Percentiles rank a stretch among this genome's conserved stretches.
These are phyloP conservation scores for Anguilla marmorata DNA, from an alignment of 2,797 vertebrate genomes.

Conservation along the genomic window DNA sequence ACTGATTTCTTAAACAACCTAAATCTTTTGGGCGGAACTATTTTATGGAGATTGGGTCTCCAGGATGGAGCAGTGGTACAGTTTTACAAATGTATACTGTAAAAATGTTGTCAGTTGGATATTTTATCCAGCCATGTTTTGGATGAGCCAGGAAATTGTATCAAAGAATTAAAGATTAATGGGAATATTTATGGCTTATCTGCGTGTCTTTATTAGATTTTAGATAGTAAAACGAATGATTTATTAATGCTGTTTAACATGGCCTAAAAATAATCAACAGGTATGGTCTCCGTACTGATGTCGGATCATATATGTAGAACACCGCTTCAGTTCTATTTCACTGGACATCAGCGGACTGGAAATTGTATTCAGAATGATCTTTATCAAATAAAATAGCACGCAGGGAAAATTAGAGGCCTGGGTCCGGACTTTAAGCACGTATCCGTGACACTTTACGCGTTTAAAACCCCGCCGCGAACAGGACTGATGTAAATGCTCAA, in stretches of 20 bases:
- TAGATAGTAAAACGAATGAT: not conserved
- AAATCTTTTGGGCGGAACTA: too few species aligned
- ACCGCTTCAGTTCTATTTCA: not conserved
- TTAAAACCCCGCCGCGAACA: slow-evolving; percentile 1
- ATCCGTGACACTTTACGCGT: slow-evolving; percentile 29
- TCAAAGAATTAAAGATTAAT: not conserved
- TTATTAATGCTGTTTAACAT: not conserved
- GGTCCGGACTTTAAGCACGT: not conserved
- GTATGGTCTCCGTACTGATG: not conserved
- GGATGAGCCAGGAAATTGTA: not conserved
- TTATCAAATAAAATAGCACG: not conserved
- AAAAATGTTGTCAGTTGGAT: not conserved
- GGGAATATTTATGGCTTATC: not conserved
- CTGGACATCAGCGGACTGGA: not conserved
- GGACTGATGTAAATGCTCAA: slow-evolving; percentile 34
- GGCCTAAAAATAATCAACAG: not conserved
- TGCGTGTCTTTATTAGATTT: not conserved
- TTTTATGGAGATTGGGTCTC: too few species aligned
- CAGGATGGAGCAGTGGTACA: too few species aligned
- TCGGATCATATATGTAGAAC: not conserved
- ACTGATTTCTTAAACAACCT: too few species aligned
- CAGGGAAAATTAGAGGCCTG: not conserved
- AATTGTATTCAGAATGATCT: not conserved
- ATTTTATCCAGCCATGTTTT: not conserved
- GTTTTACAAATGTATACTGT: not conserved